Base-by-base conservation (phyloP, 23 tunicate genomes). In the Halocynthia roretzi region DNA sequence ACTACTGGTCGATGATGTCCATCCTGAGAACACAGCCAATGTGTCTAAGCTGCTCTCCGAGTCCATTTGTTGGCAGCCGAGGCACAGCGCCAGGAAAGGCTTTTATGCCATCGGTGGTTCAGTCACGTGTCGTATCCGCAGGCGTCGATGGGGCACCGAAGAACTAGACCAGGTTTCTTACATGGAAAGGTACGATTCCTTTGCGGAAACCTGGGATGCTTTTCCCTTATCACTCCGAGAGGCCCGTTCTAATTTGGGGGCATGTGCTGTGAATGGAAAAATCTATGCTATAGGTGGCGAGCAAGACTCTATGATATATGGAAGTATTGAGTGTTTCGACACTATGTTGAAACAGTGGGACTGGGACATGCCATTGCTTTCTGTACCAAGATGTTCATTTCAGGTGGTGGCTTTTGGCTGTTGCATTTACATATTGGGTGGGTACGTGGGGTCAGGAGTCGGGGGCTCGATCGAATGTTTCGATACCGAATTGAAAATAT, bases 241-340 rank as follows among this genome's bases (percentile, higher is more conserved):
- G 20, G 78, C 78, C 4, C 19, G 78, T 12, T 18, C 63, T 0
- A 21, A 22, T 53, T 31, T 74, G 8, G 67, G 64, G 12, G 78
- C 78, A 17, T 62, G 54, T 52, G n/a, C 54, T 20, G 78, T 74
- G 66, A 53, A 74, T 74, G 56, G 78, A 52, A 74, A 74, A 52
- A 74, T 74, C 19, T 74, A 74, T 55, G 67, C 78, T n/a, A 74
- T 74, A 8, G 78, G 78, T 52, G 78, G 78, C 8, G 78, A 74
- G 23, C 17, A 44, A 54, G 78, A 74, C 66, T 74, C 78, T 74
- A 74, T 74, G 62, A 74, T 74, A 52, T 74, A 74, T 55, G 78
- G 63, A 8, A 74, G 62, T 17, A 74, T 74, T 5, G 78, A 74
- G 55, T 74, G 78, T 44, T 74, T 14, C 55, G 78, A 74, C 22